Percentiles rank a stretch among this genome's conserved stretches.
Conservation (phyloP, 2,888 invertebrate species). For the Holacanthella duospinosa region DNA sequence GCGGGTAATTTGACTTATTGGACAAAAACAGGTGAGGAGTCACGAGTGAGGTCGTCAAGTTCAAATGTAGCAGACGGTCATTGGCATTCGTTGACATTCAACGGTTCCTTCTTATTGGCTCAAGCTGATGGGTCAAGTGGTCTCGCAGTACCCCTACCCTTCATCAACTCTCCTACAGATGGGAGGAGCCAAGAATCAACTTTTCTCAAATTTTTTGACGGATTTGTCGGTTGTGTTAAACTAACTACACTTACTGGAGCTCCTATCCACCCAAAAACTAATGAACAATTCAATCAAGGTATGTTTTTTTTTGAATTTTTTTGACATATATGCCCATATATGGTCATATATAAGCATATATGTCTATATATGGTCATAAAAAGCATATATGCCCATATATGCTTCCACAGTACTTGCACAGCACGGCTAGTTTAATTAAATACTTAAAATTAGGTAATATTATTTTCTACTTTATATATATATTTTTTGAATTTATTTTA, state of each 20-base stretch:
- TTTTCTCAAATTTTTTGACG: conserved; percentile 30
- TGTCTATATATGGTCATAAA: too few species aligned
- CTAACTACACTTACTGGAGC: neutral
- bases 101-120: conserved; percentile 9
- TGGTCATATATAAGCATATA: too few species aligned
- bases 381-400: too few species aligned
- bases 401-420: too few species aligned
- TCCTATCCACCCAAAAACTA: neutral
- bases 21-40: conserved; percentile 18
- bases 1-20: conserved; percentile 28
- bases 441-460: too few species aligned
- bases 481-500: too few species aligned
- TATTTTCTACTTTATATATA: too few species aligned
- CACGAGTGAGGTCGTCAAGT: conserved; percentile 5
- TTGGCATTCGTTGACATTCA: conserved; percentile 33
- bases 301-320: too few species aligned
- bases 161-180: neutral
- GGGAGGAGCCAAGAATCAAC: neutral
- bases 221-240: conserved; percentile 33
- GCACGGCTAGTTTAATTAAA: neutral
- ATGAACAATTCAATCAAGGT: neutral
- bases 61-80: conserved; percentile 27
- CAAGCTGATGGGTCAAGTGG: neutral
- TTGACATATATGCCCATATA: too few species aligned
- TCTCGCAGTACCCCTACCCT: neutral